phyloP scores from a whole-genome alignment of 2,113 vertebrate species.

The Larimichthys polyactis region DNA sequence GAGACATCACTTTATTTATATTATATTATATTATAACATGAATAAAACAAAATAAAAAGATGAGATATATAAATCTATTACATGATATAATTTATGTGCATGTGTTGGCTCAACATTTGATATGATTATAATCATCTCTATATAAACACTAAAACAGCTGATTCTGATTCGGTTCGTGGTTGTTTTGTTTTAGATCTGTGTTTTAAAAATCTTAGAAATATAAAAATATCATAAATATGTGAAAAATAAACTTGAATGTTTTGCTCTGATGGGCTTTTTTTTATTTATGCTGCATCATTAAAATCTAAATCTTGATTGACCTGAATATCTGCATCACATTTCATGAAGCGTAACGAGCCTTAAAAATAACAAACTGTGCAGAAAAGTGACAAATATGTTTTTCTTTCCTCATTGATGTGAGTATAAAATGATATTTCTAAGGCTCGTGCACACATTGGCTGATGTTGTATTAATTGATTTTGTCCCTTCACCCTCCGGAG shows the following conservation, averaged over 20 bases:
- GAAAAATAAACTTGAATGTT: neutral
- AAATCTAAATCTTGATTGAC: neutral
- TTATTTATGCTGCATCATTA: too few relatives aligned
- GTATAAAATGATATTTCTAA: too few relatives aligned
- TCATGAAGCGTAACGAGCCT: neutral
- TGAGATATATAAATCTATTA: neutral
- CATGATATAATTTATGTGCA: neutral
- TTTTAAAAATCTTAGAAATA: neutral
- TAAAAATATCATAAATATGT: too few relatives aligned
- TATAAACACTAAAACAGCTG: neutral
- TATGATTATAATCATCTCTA: neutral
- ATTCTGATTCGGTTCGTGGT: neutral
- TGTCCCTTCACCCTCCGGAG: neutral
- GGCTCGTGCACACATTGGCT: neutral
- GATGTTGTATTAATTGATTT: conserved; percentile 7
- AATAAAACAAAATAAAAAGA: too few relatives aligned
- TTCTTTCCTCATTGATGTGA: too few relatives aligned
- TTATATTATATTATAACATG: too few relatives aligned
- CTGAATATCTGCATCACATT: neutral
- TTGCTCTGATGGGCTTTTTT: neutral
- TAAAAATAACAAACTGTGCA: neutral
- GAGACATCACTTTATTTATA: too few relatives aligned
- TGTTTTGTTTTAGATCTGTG: neutral
- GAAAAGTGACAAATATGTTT: too few relatives aligned
- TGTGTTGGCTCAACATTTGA: neutral